Evolutionary conservation across 2,888 invertebrate species (phyloP).

Genomic region (Eretmocerus hayati): DNA sequence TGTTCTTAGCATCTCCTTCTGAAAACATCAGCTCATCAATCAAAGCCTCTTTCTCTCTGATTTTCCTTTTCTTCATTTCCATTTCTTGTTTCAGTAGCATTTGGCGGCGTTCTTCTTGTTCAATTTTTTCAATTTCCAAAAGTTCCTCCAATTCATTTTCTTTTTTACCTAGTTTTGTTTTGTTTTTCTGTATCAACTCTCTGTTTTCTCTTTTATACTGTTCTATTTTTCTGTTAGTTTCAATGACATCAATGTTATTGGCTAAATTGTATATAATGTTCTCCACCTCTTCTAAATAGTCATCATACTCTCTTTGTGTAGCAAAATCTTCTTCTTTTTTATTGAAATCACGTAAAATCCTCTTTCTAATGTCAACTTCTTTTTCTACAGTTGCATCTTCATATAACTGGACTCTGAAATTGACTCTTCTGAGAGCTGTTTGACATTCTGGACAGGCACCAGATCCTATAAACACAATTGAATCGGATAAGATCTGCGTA

Average conservation of each 20-base stretch:
- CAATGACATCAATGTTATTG: slow-evolving; percentile 81
- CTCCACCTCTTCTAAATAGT: slow-evolving; percentile 94
- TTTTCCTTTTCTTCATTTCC: slow-evolving; percentile 73
- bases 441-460: slow-evolving; percentile 93
- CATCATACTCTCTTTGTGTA: slow-evolving; percentile 78
- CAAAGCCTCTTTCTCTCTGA: slow-evolving; percentile 80
- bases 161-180: slow-evolving; percentile 67
- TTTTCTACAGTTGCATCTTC: slow-evolving; percentile 96
- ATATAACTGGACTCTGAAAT: slow-evolving; percentile 90
- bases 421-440: slow-evolving; percentile 77
- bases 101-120: slow-evolving; percentile 65
- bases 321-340: slow-evolving; percentile 92
- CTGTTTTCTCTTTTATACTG: slow-evolving; percentile 87
- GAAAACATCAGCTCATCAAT: slow-evolving; percentile 95
- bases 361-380: slow-evolving; percentile 90
- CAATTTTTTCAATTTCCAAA: slow-evolving; percentile 72
- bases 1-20: slow-evolving; percentile 80
- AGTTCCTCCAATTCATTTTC: slow-evolving; percentile 83
- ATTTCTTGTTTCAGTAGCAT: slow-evolving; percentile 56
- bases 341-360: slow-evolving; percentile 84
- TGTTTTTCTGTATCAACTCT: slow-evolving; percentile 74
- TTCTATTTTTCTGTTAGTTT: slow-evolving; percentile 84
- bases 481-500: too few relatives aligned
- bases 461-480: slow-evolving; percentile 57
- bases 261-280: slow-evolving; percentile 83